phyloP scores from a whole-genome alignment of 2,113 vertebrate genomes.

The Neogobius melanostomus region DNA sequence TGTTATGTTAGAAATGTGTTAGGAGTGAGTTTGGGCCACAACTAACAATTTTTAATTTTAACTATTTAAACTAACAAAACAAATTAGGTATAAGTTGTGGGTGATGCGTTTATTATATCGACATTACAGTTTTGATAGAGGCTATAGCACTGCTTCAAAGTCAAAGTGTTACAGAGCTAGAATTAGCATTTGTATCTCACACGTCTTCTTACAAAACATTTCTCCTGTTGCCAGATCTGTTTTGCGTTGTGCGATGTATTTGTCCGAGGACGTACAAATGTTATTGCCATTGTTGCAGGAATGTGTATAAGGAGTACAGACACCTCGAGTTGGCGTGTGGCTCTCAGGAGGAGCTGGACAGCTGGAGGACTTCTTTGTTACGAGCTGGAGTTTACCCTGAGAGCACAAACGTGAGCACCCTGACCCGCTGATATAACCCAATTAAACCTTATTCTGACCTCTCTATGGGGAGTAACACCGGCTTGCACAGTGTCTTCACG shows the following conservation, averaged over 20 bases:
- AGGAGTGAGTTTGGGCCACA: too few species aligned
- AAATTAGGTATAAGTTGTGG: too few species aligned
- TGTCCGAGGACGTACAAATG: conserved; percentile 4
- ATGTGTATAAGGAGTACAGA: conserved; percentile 95
- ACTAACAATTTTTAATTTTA: too few species aligned
- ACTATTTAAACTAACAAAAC: too few species aligned
- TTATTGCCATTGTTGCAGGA: conserved; percentile 73
- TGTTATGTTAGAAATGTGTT: too few species aligned
- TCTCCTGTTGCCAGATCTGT: neutral
- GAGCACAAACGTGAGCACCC: conserved; percentile 83
- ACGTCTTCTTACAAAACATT: too few species aligned
- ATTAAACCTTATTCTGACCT: conserved; percentile 43
- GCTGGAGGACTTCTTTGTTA: conserved; percentile 94
- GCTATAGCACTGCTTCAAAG: too few species aligned
- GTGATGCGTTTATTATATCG: too few species aligned
- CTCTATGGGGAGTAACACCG: conserved; percentile 47
- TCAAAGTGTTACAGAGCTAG: too few species aligned
- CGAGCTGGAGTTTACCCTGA: conserved; percentile 91
- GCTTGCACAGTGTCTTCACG: conserved; percentile 27
- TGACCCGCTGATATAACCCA: conserved; percentile 35
- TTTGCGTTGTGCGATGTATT: neutral
- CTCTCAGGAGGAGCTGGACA: conserved; percentile 90
- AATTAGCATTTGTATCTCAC: too few species aligned
- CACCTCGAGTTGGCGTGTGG: conserved; percentile 89
- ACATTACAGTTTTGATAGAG: too few species aligned